Evolutionary conservation across 2,113 vertebrate species (phyloP).

Genomic region (Antennarius striatus): DNA sequence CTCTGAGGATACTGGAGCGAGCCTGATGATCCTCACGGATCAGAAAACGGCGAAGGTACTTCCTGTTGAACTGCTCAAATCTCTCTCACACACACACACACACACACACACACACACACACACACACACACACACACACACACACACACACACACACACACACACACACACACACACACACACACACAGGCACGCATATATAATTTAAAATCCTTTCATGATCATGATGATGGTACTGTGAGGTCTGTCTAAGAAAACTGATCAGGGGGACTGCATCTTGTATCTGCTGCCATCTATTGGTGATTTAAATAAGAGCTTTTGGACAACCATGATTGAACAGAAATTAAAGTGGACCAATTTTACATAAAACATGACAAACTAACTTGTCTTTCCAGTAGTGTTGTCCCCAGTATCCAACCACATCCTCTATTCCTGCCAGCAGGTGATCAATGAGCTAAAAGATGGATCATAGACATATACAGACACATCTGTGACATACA

Average conservation of each 20-base stretch:
- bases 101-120: neutral
- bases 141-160: conserved; percentile 1
- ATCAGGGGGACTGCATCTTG: neutral
- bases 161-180: conserved; percentile 18
- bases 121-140: conserved; percentile 7
- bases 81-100: conserved; percentile 55
- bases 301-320: neutral
- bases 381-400: conserved; percentile 92
- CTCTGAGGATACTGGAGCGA: conserved; percentile 83
- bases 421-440: conserved; percentile 85
- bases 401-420: conserved; percentile 86
- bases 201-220: neutral
- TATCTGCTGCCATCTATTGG: conserved; percentile 69
- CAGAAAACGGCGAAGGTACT: conserved; percentile 83
- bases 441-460: conserved; percentile 86
- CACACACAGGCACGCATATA: conserved; percentile 3
- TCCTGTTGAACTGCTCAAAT: conserved; percentile 85
- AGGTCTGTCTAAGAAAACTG: neutral
- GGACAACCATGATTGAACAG: neutral
- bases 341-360: neutral
- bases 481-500: no score
- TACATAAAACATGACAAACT: conserved; percentile 29
- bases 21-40: conserved; percentile 81
- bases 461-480: neutral
- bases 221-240: no score